phyloP scores from a whole-genome alignment of 1,140 invertebrate species.

The Schlechtendalia chinensis region DNA sequence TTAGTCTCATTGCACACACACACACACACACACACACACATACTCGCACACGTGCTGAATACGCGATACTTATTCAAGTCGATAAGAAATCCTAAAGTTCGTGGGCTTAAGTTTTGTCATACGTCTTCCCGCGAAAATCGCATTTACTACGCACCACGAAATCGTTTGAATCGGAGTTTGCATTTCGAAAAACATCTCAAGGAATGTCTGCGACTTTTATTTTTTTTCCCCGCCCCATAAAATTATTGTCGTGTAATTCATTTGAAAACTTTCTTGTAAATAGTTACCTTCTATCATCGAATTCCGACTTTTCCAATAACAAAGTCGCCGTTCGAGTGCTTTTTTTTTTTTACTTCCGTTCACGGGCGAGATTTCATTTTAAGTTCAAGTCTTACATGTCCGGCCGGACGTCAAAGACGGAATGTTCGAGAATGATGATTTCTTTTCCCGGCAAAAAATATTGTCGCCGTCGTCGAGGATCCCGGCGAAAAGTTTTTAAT shows the following conservation, averaged over 20 bases:
- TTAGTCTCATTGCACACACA: too few species aligned
- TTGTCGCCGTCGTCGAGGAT: not conserved
- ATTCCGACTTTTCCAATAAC: conserved; percentile 4
- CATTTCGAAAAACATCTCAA: not conserved
- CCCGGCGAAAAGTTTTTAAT: not conserved
- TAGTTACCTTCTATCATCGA: not conserved
- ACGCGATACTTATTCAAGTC: not conserved
- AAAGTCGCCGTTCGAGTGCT: not conserved
- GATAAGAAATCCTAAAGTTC: not conserved
- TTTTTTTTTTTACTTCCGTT: not conserved
- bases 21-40: too few species aligned
- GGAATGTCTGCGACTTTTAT: not conserved
- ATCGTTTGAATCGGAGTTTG: not conserved
- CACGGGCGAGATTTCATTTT: not conserved
- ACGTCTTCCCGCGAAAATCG: not conserved
- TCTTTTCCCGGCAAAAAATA: not conserved
- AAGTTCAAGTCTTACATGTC: not conserved
- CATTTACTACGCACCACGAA: not conserved
- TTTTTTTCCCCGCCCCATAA: not conserved
- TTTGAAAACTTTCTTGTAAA: not conserved
- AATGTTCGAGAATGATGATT: too few species aligned
- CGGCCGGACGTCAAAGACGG: not conserved
- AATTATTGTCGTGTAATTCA: not conserved
- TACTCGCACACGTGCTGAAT: not conserved
- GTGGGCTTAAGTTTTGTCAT: not conserved